Conservation (phyloP, 2,113 vertebrate genomes). For the Marmota flaviventris region DNA sequence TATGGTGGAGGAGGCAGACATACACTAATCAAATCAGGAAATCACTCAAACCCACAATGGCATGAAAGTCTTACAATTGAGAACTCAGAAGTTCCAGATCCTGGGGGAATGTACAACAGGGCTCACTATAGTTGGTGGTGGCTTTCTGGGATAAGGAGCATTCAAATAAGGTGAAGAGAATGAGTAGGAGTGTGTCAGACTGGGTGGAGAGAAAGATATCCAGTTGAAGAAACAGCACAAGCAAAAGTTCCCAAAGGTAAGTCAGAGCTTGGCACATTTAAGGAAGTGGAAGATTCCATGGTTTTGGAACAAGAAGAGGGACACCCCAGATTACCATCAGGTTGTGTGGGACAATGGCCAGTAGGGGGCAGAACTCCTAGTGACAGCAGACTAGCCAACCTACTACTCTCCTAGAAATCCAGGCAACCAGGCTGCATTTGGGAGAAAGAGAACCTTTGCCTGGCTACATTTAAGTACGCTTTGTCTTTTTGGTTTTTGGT, state of each 20-base stretch:
- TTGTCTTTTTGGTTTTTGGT: background rate
- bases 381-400: background rate
- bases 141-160: background rate
- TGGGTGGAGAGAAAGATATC: background rate
- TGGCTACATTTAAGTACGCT: background rate
- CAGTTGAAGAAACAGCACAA: background rate
- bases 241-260: background rate
- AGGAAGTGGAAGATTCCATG: background rate
- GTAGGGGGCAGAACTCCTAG: conserved; percentile 42
- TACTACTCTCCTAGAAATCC: background rate
- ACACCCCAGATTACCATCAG: background rate
- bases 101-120: background rate
- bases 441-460: background rate
- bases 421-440: background rate
- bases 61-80: background rate
- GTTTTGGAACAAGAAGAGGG: background rate
- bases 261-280: background rate
- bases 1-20: background rate
- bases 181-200: background rate
- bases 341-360: background rate
- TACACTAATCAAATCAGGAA: background rate
- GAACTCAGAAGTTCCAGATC: background rate
- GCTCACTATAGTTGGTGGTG: background rate
- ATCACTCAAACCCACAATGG: background rate
- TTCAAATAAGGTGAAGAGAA: background rate